Evolutionary conservation across 2,113 vertebrate genomes (phyloP).

Genomic region (Trematocara nigrifrons): DNA sequence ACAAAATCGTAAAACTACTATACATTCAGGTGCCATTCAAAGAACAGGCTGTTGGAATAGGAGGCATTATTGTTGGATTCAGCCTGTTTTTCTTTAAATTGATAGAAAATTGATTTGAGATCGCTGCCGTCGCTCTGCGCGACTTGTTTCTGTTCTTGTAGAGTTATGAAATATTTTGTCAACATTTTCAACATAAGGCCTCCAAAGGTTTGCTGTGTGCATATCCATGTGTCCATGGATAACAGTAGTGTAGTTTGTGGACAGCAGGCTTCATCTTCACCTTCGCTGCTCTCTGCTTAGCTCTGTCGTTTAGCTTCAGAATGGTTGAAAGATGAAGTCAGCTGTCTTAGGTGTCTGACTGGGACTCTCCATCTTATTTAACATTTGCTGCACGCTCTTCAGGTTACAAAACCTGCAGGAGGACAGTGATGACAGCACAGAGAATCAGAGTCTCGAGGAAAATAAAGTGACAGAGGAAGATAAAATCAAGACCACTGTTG

Average conservation of each 20-base stretch:
- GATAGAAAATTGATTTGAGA: background rate
- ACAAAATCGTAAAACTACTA: background rate
- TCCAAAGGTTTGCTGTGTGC: background rate
- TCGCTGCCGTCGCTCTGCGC: background rate
- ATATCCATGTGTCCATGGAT: background rate
- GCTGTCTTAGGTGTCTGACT: background rate
- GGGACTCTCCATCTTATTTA: background rate
- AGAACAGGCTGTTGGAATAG: background rate
- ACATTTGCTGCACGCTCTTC: background rate
- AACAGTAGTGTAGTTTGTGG: background rate
- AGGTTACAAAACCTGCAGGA: conserved; percentile 47
- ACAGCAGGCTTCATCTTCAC: background rate
- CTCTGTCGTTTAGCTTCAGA: background rate
- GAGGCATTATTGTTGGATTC: background rate
- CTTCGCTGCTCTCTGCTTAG: background rate
- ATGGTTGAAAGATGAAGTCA: background rate
- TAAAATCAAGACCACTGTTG: background rate
- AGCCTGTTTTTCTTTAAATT: background rate
- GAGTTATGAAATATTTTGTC: background rate
- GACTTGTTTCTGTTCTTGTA: background rate
- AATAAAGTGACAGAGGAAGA: conserved; percentile 1
- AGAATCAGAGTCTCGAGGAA: background rate
- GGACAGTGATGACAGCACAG: conserved; percentile 29
- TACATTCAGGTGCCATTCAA: background rate
- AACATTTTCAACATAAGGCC: background rate